Evolutionary conservation across 2,797 vertebrate genomes (phyloP).

Genomic region (Gymnocypris eckloni): DNA sequence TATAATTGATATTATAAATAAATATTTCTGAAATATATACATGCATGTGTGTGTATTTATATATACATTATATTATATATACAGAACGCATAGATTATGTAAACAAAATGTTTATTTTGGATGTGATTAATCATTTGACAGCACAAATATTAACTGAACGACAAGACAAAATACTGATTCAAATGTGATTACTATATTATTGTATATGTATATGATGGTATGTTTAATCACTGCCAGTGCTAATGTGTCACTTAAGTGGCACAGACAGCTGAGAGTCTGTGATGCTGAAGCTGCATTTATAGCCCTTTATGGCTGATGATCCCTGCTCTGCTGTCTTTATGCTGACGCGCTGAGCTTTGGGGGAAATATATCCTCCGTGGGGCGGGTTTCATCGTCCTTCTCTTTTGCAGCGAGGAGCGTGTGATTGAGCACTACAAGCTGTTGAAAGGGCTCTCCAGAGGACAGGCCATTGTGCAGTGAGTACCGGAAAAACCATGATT

Average conservation of each 20-base stretch:
- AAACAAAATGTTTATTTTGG: no score
- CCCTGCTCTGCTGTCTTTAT: not conserved
- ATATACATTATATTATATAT: no score
- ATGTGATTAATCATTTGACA: no score
- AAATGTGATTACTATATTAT: not conserved
- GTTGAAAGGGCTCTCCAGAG: conserved; percentile 91
- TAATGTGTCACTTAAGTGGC: not conserved
- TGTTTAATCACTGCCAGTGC: not conserved
- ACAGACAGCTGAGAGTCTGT: not conserved
- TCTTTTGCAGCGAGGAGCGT: conserved; percentile 89
- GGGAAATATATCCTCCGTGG: conserved; percentile 20
- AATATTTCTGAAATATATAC: no score
- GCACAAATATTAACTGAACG: not conserved
- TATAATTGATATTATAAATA: no score
- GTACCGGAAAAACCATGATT: conserved; percentile 68
- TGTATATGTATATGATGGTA: not conserved
- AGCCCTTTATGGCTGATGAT: conserved; percentile 35
- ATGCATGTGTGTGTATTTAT: no score
- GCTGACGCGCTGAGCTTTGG: conserved; percentile 12
- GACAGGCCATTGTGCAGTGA: conserved; percentile 97
- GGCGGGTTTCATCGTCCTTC: conserved; percentile 40
- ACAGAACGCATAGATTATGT: no score
- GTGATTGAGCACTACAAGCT: conserved; percentile 92
- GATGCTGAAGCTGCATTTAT: conserved; percentile 30
- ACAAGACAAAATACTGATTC: not conserved